phyloP scores from a whole-genome alignment of 1,140 invertebrate species.

The Drosophila sulfurigaster region DNA sequence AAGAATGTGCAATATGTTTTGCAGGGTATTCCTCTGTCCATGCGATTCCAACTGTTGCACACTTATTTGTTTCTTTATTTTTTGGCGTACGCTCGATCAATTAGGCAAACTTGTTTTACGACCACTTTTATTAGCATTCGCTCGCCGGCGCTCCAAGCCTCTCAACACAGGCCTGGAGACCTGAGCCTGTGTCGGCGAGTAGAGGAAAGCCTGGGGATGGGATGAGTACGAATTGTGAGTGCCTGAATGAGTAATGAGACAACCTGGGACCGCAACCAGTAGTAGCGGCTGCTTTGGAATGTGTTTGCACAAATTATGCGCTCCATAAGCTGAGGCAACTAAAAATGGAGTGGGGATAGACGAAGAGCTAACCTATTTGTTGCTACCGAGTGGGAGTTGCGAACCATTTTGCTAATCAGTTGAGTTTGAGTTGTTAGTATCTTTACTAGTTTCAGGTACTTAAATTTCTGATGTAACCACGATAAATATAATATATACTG shows the following conservation, averaged over 20 bases:
- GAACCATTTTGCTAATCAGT: slow-evolving; percentile 25
- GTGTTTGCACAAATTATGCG: slow-evolving; percentile 76
- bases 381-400: slow-evolving; percentile 29
- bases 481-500: slow-evolving; percentile 20
- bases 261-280: slow-evolving; percentile 25
- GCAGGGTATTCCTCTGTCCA: not conserved
- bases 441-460: not conserved
- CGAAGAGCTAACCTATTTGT: slow-evolving; percentile 16
- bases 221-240: slow-evolving; percentile 45
- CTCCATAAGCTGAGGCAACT: slow-evolving; percentile 60
- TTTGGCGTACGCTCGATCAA: slow-evolving; percentile 85
- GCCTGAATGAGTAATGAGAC: slow-evolving; percentile 75
- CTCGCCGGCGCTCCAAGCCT: slow-evolving; percentile 65
- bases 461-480: slow-evolving; percentile 22
- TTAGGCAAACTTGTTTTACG: slow-evolving; percentile 85
- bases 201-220: not conserved
- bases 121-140: slow-evolving; percentile 81
- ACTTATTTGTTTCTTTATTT: slow-evolving; percentile 47
- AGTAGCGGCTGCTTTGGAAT: slow-evolving; percentile 67
- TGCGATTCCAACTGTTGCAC: no score
- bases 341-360: slow-evolving; percentile 18
- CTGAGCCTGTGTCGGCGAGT: not conserved
- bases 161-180: slow-evolving; percentile 6
- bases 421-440: slow-evolving; percentile 1
- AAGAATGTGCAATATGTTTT: not conserved